A percentile compares a stretch with the other conserved stretches of the same genome.
These are phyloP conservation scores for Leptopilina clavipes DNA, from an alignment of 1,140 invertebrate species.

Conservation along the genomic window DNA sequence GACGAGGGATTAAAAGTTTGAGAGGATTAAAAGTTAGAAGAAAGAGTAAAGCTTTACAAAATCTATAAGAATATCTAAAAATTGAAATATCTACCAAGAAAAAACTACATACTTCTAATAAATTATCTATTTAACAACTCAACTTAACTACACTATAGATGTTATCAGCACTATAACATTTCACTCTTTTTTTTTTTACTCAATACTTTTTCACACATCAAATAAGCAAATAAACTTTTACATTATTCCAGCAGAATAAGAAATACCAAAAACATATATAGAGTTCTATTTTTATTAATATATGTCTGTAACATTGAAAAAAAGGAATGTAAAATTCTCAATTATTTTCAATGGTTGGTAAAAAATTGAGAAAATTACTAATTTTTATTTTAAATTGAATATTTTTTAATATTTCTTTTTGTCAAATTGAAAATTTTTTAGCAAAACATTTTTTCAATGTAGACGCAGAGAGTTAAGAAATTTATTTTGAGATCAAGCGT, in stretches of 20 bases:
- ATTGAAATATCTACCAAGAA: not conserved
- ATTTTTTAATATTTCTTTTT: no score
- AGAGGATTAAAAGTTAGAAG: conserved; percentile 6
- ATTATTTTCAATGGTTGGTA: not conserved
- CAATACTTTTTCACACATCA: conserved; percentile 1
- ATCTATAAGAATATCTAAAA: not conserved
- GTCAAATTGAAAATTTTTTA: no score
- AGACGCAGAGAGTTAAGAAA: not conserved
- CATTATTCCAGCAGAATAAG: not conserved
- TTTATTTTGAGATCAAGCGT: not conserved
- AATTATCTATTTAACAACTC: not conserved
- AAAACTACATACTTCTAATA: conserved; percentile 12
- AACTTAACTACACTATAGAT: not conserved
- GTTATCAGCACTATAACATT: conserved; percentile 14
- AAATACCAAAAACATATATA: not conserved
- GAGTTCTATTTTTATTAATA: not conserved
- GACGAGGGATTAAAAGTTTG: not conserved
- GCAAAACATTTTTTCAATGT: no score
- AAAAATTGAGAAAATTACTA: no score
- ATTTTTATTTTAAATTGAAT: no score
- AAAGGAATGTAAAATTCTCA: no score
- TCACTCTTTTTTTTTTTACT: not conserved
- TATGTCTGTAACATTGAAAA: not conserved
- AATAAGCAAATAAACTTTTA: not conserved
- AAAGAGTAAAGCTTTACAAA: conserved; percentile 15